phyloP scores from a whole-genome alignment of 2,888 invertebrate genomes.

The Drymonia ruficornis region DNA sequence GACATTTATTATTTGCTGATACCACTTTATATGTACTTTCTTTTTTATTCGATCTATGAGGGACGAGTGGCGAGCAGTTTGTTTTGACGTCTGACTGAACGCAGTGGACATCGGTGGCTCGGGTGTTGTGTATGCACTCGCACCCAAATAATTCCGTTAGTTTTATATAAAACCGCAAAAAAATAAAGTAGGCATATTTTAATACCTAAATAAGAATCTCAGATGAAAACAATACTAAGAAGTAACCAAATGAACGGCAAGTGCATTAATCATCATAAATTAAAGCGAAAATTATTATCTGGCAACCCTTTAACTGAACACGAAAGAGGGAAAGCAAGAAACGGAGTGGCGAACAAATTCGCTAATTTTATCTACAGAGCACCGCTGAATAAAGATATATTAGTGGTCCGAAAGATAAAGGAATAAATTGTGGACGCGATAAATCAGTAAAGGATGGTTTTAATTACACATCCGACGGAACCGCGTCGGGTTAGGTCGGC shows the following conservation, averaged over 20 bases:
- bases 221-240: neutral
- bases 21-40: neutral
- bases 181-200: too few species aligned
- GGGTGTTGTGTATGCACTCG: too few species aligned
- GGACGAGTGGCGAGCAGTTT: too few species aligned
- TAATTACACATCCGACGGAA: conserved; percentile 75
- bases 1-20: too few species aligned
- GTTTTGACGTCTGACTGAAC: too few species aligned
- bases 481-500: conserved; percentile 40
- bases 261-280: conserved; percentile 55
- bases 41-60: neutral
- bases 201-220: neutral
- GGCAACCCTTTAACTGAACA: conserved; percentile 67
- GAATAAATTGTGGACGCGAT: conserved; percentile 81
- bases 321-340: conserved; percentile 49
- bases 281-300: conserved; percentile 60
- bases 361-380: conserved; percentile 76
- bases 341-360: conserved; percentile 66
- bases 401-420: conserved; percentile 82
- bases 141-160: too few species aligned
- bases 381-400: conserved; percentile 80
- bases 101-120: too few species aligned
- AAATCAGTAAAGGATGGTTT: conserved; percentile 83
- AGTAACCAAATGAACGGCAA: conserved; percentile 29
- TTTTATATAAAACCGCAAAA: too few species aligned